phyloP scores from a whole-genome alignment of 2,113 vertebrate species.

The Thermophis baileyi region DNA sequence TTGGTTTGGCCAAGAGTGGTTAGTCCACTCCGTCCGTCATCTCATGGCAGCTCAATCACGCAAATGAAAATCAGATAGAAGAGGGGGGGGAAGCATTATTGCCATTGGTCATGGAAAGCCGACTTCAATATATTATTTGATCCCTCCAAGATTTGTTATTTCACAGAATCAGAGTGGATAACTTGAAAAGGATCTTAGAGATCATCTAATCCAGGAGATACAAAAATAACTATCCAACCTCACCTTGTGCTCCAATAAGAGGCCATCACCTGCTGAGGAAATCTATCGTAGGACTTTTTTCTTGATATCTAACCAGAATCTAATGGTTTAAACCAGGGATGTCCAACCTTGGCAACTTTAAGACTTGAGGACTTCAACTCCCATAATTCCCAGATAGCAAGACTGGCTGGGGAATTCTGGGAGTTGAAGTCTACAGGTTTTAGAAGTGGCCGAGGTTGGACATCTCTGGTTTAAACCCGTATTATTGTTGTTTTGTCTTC shows the following conservation, averaged over 20 bases:
- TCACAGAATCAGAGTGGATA: background rate
- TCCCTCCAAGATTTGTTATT: background rate
- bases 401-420: too few relatives aligned
- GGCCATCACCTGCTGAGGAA: background rate
- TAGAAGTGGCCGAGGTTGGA: background rate
- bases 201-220: background rate
- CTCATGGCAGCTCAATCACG: background rate
- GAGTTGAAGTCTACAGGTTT: background rate
- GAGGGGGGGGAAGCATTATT: background rate
- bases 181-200: background rate
- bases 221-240: background rate
- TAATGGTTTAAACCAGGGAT: background rate
- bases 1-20: background rate
- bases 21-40: background rate
- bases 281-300: background rate
- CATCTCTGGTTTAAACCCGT: background rate
- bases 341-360: background rate
- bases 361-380: background rate
- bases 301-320: background rate
- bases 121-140: background rate
- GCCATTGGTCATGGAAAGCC: background rate
- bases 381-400: background rate
- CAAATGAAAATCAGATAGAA: background rate
- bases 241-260: background rate
- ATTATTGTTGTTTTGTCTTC: background rate